phyloP scores from a whole-genome alignment of 2,113 vertebrate species.

The Agapornis roseicollis region DNA sequence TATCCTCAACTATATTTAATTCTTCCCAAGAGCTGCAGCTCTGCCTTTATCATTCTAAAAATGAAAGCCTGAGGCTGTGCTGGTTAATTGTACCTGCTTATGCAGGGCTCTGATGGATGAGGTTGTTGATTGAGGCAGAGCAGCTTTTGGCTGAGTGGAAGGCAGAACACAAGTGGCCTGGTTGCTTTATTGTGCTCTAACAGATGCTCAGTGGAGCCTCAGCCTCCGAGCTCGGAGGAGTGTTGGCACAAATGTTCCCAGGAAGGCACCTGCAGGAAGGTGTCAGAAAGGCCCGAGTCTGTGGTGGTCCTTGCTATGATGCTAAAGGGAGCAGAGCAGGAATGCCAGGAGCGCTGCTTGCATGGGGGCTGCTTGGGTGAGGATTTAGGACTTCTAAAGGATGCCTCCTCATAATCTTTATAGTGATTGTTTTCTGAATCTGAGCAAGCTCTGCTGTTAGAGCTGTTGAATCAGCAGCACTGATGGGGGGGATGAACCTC shows the following conservation, averaged over 20 bases:
- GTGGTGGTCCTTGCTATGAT: background rate
- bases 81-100: background rate
- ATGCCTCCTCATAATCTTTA: background rate
- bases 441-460: conserved; percentile 9
- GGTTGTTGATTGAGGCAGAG: background rate
- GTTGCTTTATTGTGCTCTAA: background rate
- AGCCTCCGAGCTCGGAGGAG: background rate
- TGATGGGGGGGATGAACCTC: background rate
- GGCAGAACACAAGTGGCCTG: background rate
- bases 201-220: background rate
- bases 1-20: background rate
- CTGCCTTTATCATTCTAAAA: background rate
- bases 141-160: background rate
- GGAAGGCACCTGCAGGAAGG: background rate
- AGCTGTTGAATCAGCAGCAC: conserved; percentile 11
- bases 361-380: background rate
- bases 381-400: background rate
- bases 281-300: background rate
- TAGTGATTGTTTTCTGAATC: background rate
- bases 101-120: background rate
- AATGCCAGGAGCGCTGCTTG: background rate
- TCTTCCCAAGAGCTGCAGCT: background rate
- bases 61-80: background rate
- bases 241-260: rapidly evolving
- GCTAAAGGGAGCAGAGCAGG: background rate